These are phyloP conservation scores for Habropoda laboriosa DNA, from an alignment of 1,140 invertebrate species.

Conservation along the genomic window DNA sequence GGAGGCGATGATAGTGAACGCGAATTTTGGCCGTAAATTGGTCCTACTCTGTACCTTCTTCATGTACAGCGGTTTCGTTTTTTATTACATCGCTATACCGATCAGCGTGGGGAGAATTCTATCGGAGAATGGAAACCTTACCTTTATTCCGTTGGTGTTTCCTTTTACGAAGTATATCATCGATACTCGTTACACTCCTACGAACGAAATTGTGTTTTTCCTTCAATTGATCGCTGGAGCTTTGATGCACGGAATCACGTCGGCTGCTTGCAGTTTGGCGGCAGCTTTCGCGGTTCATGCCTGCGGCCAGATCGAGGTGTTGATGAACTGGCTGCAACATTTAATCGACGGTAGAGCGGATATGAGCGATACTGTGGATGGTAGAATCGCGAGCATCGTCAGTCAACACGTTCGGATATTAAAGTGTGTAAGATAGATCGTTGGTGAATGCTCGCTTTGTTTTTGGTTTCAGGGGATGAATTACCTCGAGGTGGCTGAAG, in stretches of 20 bases:
- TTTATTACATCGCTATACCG: slow-evolving; percentile 50
- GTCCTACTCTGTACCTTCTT: slow-evolving; percentile 34
- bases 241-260: slow-evolving; percentile 55
- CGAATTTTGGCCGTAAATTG: slow-evolving; percentile 41
- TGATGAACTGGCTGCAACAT: slow-evolving; percentile 60
- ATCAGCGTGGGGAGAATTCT: slow-evolving; percentile 19
- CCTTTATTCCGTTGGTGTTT: slow-evolving; percentile 54
- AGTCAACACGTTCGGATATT: slow-evolving; percentile 66
- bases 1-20: slow-evolving; percentile 47
- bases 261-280: slow-evolving; percentile 60
- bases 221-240: slow-evolving; percentile 58
- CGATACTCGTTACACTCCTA: slow-evolving; percentile 55
- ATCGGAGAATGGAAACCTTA: slow-evolving; percentile 20
- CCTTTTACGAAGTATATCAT: slow-evolving; percentile 59
- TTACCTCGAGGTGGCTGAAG: too few relatives aligned
- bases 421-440: slow-evolving; percentile 41
- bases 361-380: slow-evolving; percentile 33
- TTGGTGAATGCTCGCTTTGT: too few relatives aligned
- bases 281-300: slow-evolving; percentile 70
- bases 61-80: slow-evolving; percentile 46
- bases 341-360: slow-evolving; percentile 43
- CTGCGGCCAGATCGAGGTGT: slow-evolving; percentile 68
- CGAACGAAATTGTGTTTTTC: slow-evolving; percentile 59
- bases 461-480: too few relatives aligned
- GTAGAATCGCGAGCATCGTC: slow-evolving; percentile 65